phyloP scores from a whole-genome alignment of 2,113 vertebrate genomes.

The Tragelaphus buxtoni region DNA sequence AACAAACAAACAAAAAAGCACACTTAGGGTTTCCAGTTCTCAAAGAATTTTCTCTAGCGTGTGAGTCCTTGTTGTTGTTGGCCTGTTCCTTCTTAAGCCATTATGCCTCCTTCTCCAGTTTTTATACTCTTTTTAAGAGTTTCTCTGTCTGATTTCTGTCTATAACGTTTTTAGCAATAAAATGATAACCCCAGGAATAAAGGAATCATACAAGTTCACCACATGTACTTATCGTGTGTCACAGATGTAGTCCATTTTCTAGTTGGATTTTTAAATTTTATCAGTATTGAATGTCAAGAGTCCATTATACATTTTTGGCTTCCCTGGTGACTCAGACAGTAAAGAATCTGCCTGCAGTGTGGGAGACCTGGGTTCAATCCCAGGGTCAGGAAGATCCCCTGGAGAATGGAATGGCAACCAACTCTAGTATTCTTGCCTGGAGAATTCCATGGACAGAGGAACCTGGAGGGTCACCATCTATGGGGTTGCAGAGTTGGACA shows the following conservation, averaged over 20 bases:
- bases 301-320: background rate
- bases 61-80: background rate
- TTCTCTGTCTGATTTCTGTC: conserved; percentile 37
- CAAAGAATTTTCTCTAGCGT: background rate
- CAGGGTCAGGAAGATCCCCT: background rate
- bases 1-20: conserved; percentile 45
- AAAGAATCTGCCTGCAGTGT: background rate
- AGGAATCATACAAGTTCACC: background rate
- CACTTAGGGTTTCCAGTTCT: conserved; percentile 14
- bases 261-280: background rate
- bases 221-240: background rate
- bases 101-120: conserved; percentile 84
- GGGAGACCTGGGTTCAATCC: background rate
- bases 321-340: background rate
- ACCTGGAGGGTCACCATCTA: background rate
- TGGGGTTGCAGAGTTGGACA: background rate
- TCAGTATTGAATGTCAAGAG: background rate
- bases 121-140: conserved; percentile 77
- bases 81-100: conserved; percentile 77
- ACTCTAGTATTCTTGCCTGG: background rate
- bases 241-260: background rate
- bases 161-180: conserved; percentile 18
- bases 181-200: background rate
- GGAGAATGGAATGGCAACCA: background rate
- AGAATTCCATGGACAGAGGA: background rate